phyloP scores from a whole-genome alignment of 2,888 invertebrate species.

The Meiosimyza platycephala region DNA sequence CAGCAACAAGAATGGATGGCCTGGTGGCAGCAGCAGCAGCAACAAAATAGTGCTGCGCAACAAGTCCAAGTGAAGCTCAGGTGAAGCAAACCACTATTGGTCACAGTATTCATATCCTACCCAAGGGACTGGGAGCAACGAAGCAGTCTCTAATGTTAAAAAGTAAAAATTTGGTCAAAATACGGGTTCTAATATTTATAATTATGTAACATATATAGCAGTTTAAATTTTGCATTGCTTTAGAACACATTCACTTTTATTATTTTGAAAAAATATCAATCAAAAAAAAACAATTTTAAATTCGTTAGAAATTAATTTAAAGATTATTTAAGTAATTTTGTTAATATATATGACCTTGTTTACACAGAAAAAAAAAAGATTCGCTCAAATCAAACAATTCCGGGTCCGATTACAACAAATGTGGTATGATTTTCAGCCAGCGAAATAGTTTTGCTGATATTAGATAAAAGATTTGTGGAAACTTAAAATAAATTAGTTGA shows the following conservation, averaged over 20 bases:
- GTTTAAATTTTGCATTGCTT: slow-evolving; percentile 22
- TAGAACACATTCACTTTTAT: slow-evolving; percentile 11
- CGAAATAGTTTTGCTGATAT: no score
- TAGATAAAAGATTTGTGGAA: no score
- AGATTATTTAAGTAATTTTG: slow-evolving; percentile 17
- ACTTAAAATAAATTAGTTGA: no score
- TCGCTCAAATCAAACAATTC: no score
- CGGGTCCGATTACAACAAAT: no score
- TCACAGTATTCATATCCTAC: slow-evolving; percentile 65
- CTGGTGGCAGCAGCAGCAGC: slow-evolving; percentile 58
- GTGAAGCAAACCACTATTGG: slow-evolving; percentile 63
- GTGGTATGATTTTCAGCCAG: no score
- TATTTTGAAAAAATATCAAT: slow-evolving; percentile 19
- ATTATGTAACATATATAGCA: slow-evolving; percentile 27
- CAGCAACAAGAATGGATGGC: slow-evolving; percentile 66
- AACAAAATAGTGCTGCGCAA: slow-evolving; percentile 46
- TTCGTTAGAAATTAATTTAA: slow-evolving; percentile 28
- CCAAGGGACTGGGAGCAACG: slow-evolving; percentile 47
- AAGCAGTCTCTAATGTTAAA: slow-evolving; percentile 13
- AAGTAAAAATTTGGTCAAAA: slow-evolving; percentile 23
- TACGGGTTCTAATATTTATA: slow-evolving; percentile 31
- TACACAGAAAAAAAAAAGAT: no score
- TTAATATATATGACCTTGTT: slow-evolving; percentile 17
- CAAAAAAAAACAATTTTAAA: slow-evolving; percentile 19
- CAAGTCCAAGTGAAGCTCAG: slow-evolving; percentile 49